These are phyloP conservation scores for Lutjanus argentimaculatus DNA, from an alignment of 2,797 vertebrate species.

Conservation along the genomic window DNA sequence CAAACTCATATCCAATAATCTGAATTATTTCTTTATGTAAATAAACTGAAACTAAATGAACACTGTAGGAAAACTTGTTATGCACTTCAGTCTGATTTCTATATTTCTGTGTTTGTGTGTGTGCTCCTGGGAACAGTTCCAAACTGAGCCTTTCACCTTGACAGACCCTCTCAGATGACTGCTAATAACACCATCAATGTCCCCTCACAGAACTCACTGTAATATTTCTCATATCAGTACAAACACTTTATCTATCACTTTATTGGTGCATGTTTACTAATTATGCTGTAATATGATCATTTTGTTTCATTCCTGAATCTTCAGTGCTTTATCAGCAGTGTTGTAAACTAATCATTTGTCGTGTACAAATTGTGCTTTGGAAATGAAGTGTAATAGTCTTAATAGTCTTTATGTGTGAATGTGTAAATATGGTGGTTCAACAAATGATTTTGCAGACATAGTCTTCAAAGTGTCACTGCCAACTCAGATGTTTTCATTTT, in stretches of 20 bases:
- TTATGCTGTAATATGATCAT: not conserved
- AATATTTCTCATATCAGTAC: conserved; percentile 18
- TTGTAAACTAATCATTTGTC: conserved; percentile 23
- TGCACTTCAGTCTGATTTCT: no score
- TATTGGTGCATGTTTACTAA: not conserved
- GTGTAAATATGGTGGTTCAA: conserved; percentile 43
- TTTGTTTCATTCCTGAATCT: not conserved
- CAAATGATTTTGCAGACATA: conserved; percentile 57
- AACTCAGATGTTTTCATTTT: conserved; percentile 40
- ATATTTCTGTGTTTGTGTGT: not conserved
- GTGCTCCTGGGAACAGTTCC: not conserved
- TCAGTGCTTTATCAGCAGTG: conserved; percentile 1
- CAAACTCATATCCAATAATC: no score
- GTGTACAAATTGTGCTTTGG: not conserved
- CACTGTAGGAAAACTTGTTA: not conserved
- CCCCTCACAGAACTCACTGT: not conserved
- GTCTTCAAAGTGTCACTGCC: conserved; percentile 71
- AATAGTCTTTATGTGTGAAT: not conserved
- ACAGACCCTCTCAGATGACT: not conserved
- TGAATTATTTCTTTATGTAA: not conserved
- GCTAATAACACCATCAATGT: not conserved
- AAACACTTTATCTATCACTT: not conserved
- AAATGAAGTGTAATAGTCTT: not conserved
- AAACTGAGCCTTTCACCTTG: not conserved
- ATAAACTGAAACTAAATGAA: conserved; percentile 3